phyloP scores from a whole-genome alignment of 2,888 invertebrate species.

The Drosophila putrida region DNA sequence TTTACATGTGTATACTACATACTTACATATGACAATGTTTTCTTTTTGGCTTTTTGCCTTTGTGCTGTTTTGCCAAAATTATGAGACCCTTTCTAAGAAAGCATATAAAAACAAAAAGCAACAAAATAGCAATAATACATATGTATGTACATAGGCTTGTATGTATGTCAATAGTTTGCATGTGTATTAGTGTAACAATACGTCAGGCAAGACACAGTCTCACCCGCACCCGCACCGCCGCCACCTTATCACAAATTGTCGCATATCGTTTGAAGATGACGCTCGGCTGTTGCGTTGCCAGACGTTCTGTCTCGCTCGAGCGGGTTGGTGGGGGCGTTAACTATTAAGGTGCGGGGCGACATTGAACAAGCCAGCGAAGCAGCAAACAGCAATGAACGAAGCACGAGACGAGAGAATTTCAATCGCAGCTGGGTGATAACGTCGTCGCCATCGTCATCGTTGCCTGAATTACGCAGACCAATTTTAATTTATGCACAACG shows the following conservation, averaged over 20 bases:
- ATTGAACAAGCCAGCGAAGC: conserved; percentile 64
- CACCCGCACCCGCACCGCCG: conserved; percentile 27
- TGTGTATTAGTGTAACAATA: conserved; percentile 23
- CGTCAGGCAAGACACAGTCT: conserved; percentile 42
- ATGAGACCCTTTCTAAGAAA: conserved; percentile 70
- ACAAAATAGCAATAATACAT: conserved; percentile 40
- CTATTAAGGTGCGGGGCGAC: conserved; percentile 66
- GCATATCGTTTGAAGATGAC: conserved; percentile 71
- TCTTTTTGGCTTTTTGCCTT: conserved; percentile 62
- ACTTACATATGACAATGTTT: conserved; percentile 23
- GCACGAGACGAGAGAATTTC: conserved; percentile 42
- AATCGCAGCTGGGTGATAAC: conserved; percentile 63
- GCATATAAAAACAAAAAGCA: conserved; percentile 47
- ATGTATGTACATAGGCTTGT: not conserved
- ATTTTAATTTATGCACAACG: conserved; percentile 76
- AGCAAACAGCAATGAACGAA: conserved; percentile 38
- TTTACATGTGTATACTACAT: conserved; percentile 12
- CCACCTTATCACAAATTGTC: conserved; percentile 43
- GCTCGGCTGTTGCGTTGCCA: conserved; percentile 70
- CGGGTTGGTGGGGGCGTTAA: conserved; percentile 39
- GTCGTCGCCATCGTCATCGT: conserved; percentile 65
- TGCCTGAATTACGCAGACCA: conserved; percentile 61
- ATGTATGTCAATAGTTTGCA: not conserved
- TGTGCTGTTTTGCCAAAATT: conserved; percentile 67
- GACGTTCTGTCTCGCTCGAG: conserved; percentile 70